A percentile compares a stretch with the other conserved stretches of the same genome.
phyloP scores from a whole-genome alignment of 1,140 invertebrate species.

The Aradophagus sp. region DNA sequence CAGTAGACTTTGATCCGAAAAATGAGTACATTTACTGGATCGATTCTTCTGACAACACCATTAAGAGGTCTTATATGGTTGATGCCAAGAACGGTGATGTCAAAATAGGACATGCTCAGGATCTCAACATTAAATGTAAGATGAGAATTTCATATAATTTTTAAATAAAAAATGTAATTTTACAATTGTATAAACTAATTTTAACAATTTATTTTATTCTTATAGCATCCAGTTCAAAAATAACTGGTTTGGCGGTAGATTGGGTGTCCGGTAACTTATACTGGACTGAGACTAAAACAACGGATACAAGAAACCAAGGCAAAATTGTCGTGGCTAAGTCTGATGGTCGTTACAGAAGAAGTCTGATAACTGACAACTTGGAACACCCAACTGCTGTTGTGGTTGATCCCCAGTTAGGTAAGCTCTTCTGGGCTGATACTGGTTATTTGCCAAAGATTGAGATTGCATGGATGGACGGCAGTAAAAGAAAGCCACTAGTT shows the following conservation, averaged over 20 bases:
- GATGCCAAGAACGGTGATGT: conserved; percentile 83
- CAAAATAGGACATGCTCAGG: conserved; percentile 90
- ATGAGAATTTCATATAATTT: too few relatives aligned
- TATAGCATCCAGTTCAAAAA: conserved; percentile 81
- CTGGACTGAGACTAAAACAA: conserved; percentile 91
- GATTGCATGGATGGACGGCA: conserved; percentile 96
- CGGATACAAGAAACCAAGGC: conserved; percentile 76
- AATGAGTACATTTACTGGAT: conserved; percentile 94
- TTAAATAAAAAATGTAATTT: too few relatives aligned
- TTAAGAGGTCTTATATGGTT: conserved; percentile 93
- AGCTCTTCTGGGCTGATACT: conserved; percentile 93
- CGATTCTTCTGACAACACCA: conserved; percentile 90
- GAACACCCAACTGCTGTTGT: conserved; percentile 90
- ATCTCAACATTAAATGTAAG: conserved; percentile 84
- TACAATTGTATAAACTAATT: too few relatives aligned
- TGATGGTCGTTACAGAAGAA: conserved; percentile 91
- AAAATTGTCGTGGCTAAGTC: conserved; percentile 90
- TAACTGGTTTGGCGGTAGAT: conserved; percentile 90
- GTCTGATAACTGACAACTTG: conserved; percentile 81
- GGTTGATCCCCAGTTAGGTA: conserved; percentile 89
- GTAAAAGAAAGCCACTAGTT: conserved; percentile 86
- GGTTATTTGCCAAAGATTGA: conserved; percentile 90
- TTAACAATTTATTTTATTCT: too few relatives aligned
- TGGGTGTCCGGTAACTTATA: conserved; percentile 95
- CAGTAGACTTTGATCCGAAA: conserved; percentile 89